A percentile compares a stretch with the other conserved stretches of the same genome.
phyloP scores from a whole-genome alignment of 2,797 vertebrate genomes.

The Pelodytes ibericus region DNA sequence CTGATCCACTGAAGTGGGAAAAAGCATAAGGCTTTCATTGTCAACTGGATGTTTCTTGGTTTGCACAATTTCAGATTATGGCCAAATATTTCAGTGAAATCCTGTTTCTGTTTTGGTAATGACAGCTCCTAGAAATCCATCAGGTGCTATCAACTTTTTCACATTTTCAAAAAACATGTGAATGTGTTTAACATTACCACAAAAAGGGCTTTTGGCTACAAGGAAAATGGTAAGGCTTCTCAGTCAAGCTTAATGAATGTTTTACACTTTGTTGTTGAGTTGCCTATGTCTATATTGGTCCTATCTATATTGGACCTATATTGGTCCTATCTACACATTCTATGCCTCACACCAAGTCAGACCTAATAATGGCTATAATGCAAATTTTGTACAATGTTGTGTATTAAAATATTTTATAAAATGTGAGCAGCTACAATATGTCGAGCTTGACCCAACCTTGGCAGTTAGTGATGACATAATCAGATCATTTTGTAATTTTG shows the following conservation, averaged over 20 bases:
- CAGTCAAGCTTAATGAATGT: background rate
- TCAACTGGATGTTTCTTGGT: background rate
- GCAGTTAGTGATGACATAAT: no score
- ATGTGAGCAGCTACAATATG: no score
- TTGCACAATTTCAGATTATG: background rate
- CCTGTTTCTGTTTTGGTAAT: background rate
- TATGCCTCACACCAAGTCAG: no score
- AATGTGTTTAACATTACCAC: background rate
- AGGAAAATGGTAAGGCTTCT: background rate
- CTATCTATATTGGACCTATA: no score
- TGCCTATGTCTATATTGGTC: no score
- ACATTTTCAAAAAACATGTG: background rate
- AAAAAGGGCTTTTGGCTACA: background rate
- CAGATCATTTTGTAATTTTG: no score
- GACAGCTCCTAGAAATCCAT: background rate
- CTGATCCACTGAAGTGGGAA: background rate
- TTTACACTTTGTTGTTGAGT: background rate
- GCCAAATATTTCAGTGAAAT: background rate
- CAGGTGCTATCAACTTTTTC: background rate
- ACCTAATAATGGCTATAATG: no score
- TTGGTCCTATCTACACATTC: no score
- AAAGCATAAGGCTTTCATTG: background rate
- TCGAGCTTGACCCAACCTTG: no score
- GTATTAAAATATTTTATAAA: no score
- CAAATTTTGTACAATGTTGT: no score